Conservation (phyloP, 2,113 vertebrate genomes). For the Brachypteracias leptosomus region DNA sequence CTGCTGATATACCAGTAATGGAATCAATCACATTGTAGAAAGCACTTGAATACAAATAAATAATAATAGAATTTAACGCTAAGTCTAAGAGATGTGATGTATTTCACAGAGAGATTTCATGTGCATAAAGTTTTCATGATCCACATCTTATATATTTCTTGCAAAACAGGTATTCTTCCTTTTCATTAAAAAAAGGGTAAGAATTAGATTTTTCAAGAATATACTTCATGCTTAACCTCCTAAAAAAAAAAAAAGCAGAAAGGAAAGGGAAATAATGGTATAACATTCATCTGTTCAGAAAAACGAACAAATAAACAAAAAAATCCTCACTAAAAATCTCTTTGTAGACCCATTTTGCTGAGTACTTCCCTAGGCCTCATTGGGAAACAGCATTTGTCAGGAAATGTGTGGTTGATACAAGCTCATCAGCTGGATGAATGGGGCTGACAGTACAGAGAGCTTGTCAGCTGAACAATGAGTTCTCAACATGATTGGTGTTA, state of each 20-base stretch:
- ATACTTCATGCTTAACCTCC: neutral
- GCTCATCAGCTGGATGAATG: slow-evolving; percentile 33
- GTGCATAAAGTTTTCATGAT: neutral
- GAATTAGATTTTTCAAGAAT: neutral
- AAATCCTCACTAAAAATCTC: neutral
- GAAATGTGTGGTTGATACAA: slow-evolving; percentile 20
- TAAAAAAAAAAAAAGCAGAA: neutral
- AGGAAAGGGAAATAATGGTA: neutral
- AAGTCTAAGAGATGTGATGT: neutral
- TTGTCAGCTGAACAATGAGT: slow-evolving; percentile 6
- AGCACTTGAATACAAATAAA: neutral
- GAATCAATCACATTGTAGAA: neutral
- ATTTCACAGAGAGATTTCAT: neutral
- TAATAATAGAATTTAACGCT: neutral
- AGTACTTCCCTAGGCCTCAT: slow-evolving; percentile 4
- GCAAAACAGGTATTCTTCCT: neutral
- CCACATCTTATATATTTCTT: neutral
- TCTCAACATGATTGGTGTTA: slow-evolving; percentile 30
- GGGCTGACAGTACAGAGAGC: neutral
- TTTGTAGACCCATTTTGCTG: slow-evolving; percentile 30
- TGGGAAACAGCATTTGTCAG: slow-evolving; percentile 48
- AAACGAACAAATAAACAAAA: neutral
- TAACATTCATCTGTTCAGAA: neutral
- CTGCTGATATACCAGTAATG: neutral
- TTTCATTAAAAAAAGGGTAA: neutral